Percentiles rank a stretch among this genome's conserved stretches.
phyloP scores from a whole-genome alignment of 1,140 invertebrate genomes.

The Trichoplusia ni region DNA sequence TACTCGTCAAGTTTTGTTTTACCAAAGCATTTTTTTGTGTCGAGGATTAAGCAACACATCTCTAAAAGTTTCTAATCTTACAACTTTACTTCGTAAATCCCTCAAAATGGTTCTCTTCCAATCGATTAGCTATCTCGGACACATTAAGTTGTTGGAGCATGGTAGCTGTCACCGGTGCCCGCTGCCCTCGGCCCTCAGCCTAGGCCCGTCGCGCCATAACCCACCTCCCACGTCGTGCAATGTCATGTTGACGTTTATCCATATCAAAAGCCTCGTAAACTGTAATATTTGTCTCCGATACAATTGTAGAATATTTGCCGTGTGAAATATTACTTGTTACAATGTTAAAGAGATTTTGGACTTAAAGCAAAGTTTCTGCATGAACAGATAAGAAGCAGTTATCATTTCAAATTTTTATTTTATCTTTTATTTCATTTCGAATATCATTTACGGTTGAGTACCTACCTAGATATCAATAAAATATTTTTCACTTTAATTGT shows the following conservation, averaged over 20 bases:
- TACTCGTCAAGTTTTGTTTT: too few species aligned
- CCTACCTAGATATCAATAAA: too few species aligned
- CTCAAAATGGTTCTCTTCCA: background rate
- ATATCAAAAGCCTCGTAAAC: constrained; percentile 20
- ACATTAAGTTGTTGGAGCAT: constrained; percentile 26
- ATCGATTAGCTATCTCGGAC: constrained; percentile 19
- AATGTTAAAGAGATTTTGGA: too few species aligned
- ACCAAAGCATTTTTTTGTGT: background rate
- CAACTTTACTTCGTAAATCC: background rate
- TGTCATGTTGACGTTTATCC: constrained; percentile 26
- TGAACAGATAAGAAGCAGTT: too few species aligned
- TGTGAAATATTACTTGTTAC: too few species aligned
- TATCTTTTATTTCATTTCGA: too few species aligned
- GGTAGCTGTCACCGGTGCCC: constrained; percentile 45
- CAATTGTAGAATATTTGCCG: constrained; percentile 4
- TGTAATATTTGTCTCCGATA: constrained; percentile 20
- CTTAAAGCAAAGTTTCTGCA: too few species aligned
- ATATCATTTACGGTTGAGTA: too few species aligned
- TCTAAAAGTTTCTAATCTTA: too few species aligned
- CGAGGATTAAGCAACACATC: too few species aligned
- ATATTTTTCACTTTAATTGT: too few species aligned
- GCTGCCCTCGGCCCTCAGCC: constrained; percentile 34
- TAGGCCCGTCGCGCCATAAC: constrained; percentile 40
- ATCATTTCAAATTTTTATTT: too few species aligned
- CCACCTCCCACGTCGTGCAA: constrained; percentile 52